Evolutionary conservation across 2,888 invertebrate species (phyloP).

Genomic region (Drosophila mettleri): DNA sequence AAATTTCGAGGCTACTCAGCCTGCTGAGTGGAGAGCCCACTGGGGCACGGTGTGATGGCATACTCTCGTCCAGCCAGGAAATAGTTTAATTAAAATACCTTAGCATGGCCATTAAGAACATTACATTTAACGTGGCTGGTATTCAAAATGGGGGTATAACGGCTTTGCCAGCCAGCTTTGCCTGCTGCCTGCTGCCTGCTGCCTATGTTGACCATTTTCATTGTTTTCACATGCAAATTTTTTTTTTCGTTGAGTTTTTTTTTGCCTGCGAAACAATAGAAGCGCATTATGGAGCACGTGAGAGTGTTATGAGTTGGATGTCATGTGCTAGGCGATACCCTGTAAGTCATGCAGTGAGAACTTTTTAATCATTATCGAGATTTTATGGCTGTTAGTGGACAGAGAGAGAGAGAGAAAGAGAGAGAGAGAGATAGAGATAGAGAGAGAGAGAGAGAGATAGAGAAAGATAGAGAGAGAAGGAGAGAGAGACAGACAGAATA

Average conservation of each 20-base stretch:
- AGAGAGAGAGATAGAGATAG: background rate
- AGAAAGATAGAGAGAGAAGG: background rate
- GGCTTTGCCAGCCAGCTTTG: constrained; percentile 28
- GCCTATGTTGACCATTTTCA: constrained; percentile 71
- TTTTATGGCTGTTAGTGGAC: too few relatives aligned
- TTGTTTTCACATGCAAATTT: constrained; percentile 75
- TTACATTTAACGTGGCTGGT: constrained; percentile 61
- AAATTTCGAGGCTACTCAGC: constrained; percentile 76
- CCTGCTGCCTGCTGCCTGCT: background rate
- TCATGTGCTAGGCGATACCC: background rate
- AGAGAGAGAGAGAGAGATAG: background rate
- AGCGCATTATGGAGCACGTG: constrained; percentile 28
- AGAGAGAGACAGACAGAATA: too few relatives aligned
- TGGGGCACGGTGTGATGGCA: constrained; percentile 13
- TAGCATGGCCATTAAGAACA: constrained; percentile 76
- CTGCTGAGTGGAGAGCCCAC: background rate
- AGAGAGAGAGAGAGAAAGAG: background rate
- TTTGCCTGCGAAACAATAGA: constrained; percentile 56
- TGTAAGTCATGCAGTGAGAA: background rate
- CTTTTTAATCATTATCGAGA: background rate
- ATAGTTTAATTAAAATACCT: constrained; percentile 82
- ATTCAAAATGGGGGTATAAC: constrained; percentile 38
- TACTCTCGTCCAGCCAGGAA: constrained; percentile 63
- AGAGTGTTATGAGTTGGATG: constrained; percentile 2
- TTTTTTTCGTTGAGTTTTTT: background rate